Percentiles rank a stretch among this genome's conserved stretches.
These are phyloP conservation scores for Drosophila elegans DNA, from an alignment of 1,140 invertebrate species.

Conservation along the genomic window DNA sequence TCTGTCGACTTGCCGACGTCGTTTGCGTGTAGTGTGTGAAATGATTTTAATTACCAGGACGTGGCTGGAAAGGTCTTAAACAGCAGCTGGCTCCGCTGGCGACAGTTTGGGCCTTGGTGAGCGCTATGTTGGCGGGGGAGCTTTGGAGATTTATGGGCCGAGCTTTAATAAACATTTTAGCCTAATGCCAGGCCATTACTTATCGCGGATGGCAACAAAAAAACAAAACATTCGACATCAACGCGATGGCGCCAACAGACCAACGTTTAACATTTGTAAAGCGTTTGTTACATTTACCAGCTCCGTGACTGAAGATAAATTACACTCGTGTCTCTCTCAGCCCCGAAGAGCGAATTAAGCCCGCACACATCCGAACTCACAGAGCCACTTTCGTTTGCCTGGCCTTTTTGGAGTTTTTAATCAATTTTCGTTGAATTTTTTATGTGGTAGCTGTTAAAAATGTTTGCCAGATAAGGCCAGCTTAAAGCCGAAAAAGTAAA, in stretches of 20 bases:
- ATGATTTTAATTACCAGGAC: conserved; percentile 80
- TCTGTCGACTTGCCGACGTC: conserved; percentile 58
- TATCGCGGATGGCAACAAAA: conserved; percentile 58
- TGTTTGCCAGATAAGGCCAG: conserved; percentile 52
- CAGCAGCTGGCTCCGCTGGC: conserved; percentile 55
- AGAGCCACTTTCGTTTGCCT: conserved; percentile 35
- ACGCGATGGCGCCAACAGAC: conserved; percentile 74
- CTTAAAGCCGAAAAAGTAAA: conserved; percentile 65
- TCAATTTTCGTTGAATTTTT: conserved; percentile 82
- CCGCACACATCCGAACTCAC: conserved; percentile 18
- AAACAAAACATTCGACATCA: conserved; percentile 66
- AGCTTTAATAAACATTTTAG: conserved; percentile 81
- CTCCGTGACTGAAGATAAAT: conserved; percentile 73
- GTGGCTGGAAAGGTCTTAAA: conserved; percentile 9
- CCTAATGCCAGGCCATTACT: conserved; percentile 74
- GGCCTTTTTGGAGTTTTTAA: conserved; percentile 75
- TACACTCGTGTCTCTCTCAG: conserved; percentile 59
- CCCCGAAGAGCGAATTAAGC: conserved; percentile 57
- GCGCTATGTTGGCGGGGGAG: neutral
- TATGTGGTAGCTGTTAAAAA: conserved; percentile 74
- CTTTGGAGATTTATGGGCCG: conserved; percentile 56
- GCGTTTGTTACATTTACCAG: conserved; percentile 65
- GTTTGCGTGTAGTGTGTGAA: conserved; percentile 76
- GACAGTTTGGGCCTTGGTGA: conserved; percentile 49
- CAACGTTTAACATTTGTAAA: conserved; percentile 81